A percentile compares a stretch with the other conserved stretches of the same genome.
Conservation (phyloP, 2,113 vertebrate genomes). For the Pagrus major region DNA sequence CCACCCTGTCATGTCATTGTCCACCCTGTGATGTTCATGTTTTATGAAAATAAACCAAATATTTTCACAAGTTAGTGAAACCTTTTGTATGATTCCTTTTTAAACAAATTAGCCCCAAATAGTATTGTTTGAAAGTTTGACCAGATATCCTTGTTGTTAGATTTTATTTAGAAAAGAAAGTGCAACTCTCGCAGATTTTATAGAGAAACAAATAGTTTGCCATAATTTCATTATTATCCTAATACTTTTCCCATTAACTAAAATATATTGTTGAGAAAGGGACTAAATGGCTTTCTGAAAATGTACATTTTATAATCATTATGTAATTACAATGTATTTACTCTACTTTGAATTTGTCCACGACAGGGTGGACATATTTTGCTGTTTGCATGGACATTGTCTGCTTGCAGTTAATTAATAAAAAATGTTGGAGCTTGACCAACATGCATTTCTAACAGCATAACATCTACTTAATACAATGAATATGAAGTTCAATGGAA, state of each 20-base stretch:
- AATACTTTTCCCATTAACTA: too few species aligned
- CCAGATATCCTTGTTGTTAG: too few species aligned
- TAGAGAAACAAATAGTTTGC: not conserved
- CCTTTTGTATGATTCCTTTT: slow-evolving; percentile 1
- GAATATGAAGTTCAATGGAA: not conserved
- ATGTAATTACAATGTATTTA: not conserved
- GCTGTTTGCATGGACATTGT: not conserved
- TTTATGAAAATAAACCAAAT: slow-evolving; percentile 22
- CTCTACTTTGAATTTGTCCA: slow-evolving; percentile 5
- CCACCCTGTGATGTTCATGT: slow-evolving; percentile 16
- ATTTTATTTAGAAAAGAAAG: slow-evolving; percentile 24
- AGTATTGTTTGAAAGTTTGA: slow-evolving; percentile 11
- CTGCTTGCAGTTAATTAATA: slow-evolving; percentile 22
- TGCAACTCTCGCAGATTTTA: slow-evolving; percentile 2
- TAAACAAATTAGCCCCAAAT: slow-evolving; percentile 2
- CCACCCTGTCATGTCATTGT: slow-evolving; percentile 3
- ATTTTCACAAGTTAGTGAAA: slow-evolving; percentile 13
- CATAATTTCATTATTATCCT: too few species aligned
- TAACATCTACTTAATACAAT: not conserved
- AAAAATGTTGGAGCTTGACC: slow-evolving; percentile 3
- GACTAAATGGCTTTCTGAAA: too few species aligned
- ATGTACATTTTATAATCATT: too few species aligned
- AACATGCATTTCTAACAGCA: slow-evolving; percentile 1
- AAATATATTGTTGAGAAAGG: too few species aligned
- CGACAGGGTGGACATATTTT: slow-evolving; percentile 18